Evolutionary conservation across 2,888 invertebrate genomes (phyloP), one percentile per base, ranked within the genome.

Genomic region (Dione juno): DNA sequence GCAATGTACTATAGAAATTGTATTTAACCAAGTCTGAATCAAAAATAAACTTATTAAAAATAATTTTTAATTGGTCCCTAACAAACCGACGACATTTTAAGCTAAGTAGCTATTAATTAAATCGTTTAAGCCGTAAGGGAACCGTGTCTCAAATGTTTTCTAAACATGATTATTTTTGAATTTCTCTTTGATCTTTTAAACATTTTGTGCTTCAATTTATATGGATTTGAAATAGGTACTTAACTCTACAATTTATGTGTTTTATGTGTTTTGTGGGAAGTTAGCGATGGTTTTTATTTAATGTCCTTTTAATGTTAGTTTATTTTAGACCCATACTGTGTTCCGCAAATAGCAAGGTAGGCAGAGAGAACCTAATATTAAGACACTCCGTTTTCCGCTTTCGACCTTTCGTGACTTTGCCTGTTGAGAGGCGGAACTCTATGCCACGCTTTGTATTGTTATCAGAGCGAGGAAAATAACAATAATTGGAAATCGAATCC

Each of bases 181-280:
- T 53, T 43, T 37, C 13, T 21, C 76, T 77, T 78, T 77, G 77
- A 78, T 77, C 74, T 76, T 45, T 28, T 21, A 28, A 57, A 67
- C 71, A 67, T 73, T 73, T 69, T 65, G 73, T 74, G 65, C 54
- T 70, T 71, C 73, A 74, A 76, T 75, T 74, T 71, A 74, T 67
- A 68, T 69, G 53, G 71, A 76, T 71, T 54, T 67, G 54, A 57
- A 66, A 72, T 69, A 28, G 28, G 28, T 28, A 37, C 53, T 58
- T 70, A 63, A n/a, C 71, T 66, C 65, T 75, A 67, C 63, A 70
- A 71, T 72, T 72, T 68, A 74, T 74, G 53, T 72, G 69, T 67
- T 65, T 69, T 67, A n/a, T n/a, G 66, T 71, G 66, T 65, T 65
- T n/a, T 52, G 53, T 52, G 21, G 45, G 65, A 52, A 41, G 52